phyloP scores from a whole-genome alignment of 2,113 vertebrate genomes.

The Artemisiospiza belli region DNA sequence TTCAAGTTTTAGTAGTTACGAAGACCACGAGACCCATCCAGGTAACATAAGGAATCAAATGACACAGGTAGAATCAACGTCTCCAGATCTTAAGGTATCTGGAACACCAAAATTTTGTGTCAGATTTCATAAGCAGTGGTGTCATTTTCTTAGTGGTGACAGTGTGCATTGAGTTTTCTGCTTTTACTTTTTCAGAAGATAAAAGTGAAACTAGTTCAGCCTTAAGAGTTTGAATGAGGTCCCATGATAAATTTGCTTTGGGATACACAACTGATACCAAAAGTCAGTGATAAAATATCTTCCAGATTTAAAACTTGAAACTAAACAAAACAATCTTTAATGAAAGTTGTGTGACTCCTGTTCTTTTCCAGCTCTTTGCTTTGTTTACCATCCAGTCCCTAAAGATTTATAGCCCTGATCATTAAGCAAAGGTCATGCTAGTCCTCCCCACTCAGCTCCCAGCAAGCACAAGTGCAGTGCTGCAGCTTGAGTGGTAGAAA shows the following conservation, averaged over 20 bases:
- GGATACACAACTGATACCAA: neutral
- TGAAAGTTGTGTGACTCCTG: neutral
- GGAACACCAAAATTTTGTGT: neutral
- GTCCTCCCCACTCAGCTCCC: slow-evolving; percentile 13
- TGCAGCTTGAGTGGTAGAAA: slow-evolving; percentile 45
- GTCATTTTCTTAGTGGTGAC: neutral
- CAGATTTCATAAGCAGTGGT: neutral
- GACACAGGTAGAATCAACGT: neutral
- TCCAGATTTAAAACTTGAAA: slow-evolving; percentile 38
- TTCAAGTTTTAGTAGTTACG: neutral
- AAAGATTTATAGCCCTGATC: slow-evolving; percentile 57
- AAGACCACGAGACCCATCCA: neutral
- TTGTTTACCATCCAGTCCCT: slow-evolving; percentile 52
- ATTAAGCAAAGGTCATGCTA: slow-evolving; percentile 57
- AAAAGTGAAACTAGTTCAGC: neutral
- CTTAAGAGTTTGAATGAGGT: neutral
- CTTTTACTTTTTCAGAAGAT: neutral
- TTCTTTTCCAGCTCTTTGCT: slow-evolving; percentile 27
- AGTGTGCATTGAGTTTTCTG: neutral
- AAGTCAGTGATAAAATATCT: neutral
- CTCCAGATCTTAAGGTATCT: neutral
- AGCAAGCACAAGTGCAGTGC: neutral
- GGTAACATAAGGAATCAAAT: neutral
- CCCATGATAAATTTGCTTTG: neutral
- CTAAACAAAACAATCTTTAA: slow-evolving; percentile 11